These are phyloP conservation scores for Muntiacus reevesi DNA, from an alignment of 2,113 vertebrate genomes.

Conservation along the genomic window DNA sequence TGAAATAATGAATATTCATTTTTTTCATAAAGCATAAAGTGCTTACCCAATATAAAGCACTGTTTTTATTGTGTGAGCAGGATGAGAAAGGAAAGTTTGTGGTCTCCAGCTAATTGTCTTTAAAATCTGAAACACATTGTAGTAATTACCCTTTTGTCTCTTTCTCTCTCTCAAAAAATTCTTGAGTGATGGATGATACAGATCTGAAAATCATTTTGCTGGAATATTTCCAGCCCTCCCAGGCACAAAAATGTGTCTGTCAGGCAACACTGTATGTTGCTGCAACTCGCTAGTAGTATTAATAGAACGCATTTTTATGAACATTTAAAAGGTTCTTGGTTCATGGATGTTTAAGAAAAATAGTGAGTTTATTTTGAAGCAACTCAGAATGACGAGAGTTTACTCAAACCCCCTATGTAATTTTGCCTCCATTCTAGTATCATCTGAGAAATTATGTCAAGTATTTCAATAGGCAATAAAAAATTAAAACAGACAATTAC, in stretches of 20 bases:
- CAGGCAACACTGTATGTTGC: background rate
- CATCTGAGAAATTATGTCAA: background rate
- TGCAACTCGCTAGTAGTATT: background rate
- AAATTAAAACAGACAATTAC: background rate
- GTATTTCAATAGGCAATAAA: background rate
- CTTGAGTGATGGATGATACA: conserved; percentile 30
- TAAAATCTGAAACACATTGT: conserved; percentile 60
- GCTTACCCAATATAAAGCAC: conserved; percentile 7
- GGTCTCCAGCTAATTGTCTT: conserved; percentile 53
- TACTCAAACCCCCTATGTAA: background rate
- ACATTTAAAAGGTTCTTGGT: background rate
- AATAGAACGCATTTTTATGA: background rate
- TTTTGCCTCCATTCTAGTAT: background rate
- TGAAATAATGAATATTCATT: conserved; percentile 44
- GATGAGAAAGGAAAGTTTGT: conserved; percentile 54
- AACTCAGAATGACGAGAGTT: background rate
- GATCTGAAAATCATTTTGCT: conserved; percentile 57
- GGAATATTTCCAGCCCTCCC: conserved; percentile 39
- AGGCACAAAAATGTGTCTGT: conserved; percentile 57
- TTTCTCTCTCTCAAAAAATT: background rate
- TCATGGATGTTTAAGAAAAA: conserved; percentile 1
- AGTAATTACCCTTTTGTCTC: conserved; percentile 33
- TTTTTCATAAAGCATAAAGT: conserved; percentile 40
- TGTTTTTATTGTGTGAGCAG: conserved; percentile 45
- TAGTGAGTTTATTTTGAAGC: background rate